phyloP scores from a whole-genome alignment of 2,888 invertebrate genomes.

The Prenolepis imparis region DNA sequence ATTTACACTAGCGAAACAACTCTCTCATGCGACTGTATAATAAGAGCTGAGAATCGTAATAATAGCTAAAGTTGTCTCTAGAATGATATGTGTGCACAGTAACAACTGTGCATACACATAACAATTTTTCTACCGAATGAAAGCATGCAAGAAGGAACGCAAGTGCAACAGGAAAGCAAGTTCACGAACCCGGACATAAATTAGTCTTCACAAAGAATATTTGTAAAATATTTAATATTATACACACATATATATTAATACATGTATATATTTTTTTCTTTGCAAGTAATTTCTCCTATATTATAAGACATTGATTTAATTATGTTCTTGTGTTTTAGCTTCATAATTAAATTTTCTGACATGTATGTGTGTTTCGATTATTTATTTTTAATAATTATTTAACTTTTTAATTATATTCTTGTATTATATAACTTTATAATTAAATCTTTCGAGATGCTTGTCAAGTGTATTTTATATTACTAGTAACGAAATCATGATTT shows the following conservation, averaged over 20 bases:
- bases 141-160: neutral
- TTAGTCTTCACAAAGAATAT: neutral
- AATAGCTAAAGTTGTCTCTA: neutral
- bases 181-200: neutral
- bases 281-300: neutral
- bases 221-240: neutral
- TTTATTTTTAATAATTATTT: neutral
- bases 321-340: neutral
- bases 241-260: neutral
- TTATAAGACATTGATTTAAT: neutral
- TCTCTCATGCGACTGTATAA: slow-evolving; percentile 11
- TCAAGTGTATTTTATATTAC: neutral
- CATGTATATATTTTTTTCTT: neutral
- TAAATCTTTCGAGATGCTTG: neutral
- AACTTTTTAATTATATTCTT: neutral
- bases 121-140: neutral
- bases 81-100: too few species aligned
- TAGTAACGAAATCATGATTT: neutral
- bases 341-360: slow-evolving; percentile 1
- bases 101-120: neutral
- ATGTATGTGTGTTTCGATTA: neutral
- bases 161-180: neutral
- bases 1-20: slow-evolving; percentile 54
- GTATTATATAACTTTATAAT: neutral
- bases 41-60: neutral